These are phyloP conservation scores for Semicossyphus pulcher DNA, from an alignment of 2,113 vertebrate genomes.

Conservation along the genomic window DNA sequence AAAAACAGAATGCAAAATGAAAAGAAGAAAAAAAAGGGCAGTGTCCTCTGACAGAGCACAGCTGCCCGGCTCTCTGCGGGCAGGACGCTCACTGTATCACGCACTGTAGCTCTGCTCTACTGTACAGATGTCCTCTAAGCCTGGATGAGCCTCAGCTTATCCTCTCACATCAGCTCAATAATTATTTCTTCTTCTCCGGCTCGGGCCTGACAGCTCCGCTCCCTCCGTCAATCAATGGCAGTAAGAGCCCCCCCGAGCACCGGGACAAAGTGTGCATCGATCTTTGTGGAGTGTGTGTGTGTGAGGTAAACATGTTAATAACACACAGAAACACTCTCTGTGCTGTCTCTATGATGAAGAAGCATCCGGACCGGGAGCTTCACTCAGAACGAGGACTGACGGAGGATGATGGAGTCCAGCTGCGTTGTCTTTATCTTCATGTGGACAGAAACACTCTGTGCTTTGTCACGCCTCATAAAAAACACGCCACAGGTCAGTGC, in stretches of 20 bases:
- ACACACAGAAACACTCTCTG: neutral
- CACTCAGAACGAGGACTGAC: neutral
- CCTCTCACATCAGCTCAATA: slow-evolving; percentile 81
- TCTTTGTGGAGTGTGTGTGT: slow-evolving; percentile 85
- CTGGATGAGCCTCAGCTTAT: slow-evolving; percentile 44
- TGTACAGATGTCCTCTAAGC: slow-evolving; percentile 42
- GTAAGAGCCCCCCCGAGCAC: slow-evolving; percentile 86
- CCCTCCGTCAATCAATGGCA: slow-evolving; percentile 89
- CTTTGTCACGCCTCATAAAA: neutral
- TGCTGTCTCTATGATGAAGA: slow-evolving; percentile 73
- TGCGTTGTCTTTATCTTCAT: neutral
- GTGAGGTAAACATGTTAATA: slow-evolving; percentile 85
- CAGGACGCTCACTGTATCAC: neutral
- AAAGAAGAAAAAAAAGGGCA: neutral
- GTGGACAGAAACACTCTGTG: neutral
- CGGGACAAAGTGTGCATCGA: slow-evolving; percentile 89
- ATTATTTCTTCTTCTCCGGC: slow-evolving; percentile 81
- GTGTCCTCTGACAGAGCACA: neutral
- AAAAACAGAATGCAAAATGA: neutral
- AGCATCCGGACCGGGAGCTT: neutral
- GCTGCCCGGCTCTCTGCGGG: neutral
- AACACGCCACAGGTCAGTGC: neutral
- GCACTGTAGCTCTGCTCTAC: slow-evolving; percentile 1
- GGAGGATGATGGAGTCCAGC: neutral
- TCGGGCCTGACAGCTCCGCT: slow-evolving; percentile 84